A percentile compares a stretch with the other conserved stretches of the same genome.
Evolutionary conservation across 1,140 invertebrate species (phyloP).

Genomic region (Eubasilissa regina): DNA sequence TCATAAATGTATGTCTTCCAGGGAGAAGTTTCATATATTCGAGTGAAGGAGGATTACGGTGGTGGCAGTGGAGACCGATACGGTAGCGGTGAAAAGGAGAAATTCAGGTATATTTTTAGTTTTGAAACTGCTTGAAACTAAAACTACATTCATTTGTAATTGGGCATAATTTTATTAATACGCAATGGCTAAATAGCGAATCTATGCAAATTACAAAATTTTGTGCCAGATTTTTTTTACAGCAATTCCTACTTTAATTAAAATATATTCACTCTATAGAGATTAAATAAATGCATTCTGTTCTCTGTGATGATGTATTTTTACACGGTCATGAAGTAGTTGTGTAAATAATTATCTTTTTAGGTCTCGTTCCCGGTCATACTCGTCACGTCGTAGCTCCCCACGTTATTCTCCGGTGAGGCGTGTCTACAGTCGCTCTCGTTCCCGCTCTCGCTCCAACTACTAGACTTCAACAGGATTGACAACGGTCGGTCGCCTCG

Average conservation of each 20-base stretch:
- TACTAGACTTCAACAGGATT: slow-evolving; percentile 64
- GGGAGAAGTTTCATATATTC: slow-evolving; percentile 96
- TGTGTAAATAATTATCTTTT: slow-evolving; percentile 36
- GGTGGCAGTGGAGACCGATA: slow-evolving; percentile 79
- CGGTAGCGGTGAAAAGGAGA: slow-evolving; percentile 74
- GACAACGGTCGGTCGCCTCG: not conserved
- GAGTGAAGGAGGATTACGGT: slow-evolving; percentile 94
- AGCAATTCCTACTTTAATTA: no score
- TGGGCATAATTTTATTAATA: no score
- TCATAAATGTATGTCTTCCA: slow-evolving; percentile 65
- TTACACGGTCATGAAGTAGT: not conserved
- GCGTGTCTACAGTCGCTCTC: slow-evolving; percentile 84
- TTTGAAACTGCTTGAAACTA: no score
- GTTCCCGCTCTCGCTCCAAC: slow-evolving; percentile 73
- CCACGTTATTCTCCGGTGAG: slow-evolving; percentile 89
- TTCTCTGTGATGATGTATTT: no score
- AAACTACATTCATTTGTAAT: no score
- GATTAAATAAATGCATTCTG: no score
- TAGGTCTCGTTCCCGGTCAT: slow-evolving; percentile 82
- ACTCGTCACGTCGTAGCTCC: slow-evolving; percentile 87
- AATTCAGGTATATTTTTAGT: slow-evolving; percentile 63
- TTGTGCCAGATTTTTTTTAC: no score
- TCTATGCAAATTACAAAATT: no score
- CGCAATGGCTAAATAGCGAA: no score
- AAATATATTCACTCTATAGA: no score